phyloP scores from a whole-genome alignment of 2,113 vertebrate species.

The Craseonycteris thonglongyai region DNA sequence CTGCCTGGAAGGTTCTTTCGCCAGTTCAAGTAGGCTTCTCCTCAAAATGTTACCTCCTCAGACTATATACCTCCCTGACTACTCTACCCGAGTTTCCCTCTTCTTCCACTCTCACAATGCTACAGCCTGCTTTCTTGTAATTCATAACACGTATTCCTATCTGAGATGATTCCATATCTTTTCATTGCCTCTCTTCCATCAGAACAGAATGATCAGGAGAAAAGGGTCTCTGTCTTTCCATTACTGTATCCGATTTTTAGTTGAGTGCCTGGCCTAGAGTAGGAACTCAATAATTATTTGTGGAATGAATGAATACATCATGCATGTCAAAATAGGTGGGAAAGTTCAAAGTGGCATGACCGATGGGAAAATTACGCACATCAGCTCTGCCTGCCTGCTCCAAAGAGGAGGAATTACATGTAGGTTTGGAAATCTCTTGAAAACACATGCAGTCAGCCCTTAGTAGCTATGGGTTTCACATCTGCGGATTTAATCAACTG shows the following conservation, averaged over 20 bases:
- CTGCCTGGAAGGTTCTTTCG: background rate
- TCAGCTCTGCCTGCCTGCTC: background rate
- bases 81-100: background rate
- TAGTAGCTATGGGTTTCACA: background rate
- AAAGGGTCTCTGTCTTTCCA: background rate
- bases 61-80: background rate
- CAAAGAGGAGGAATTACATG: background rate
- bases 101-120: background rate
- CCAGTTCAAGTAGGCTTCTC: background rate
- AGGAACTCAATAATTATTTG: background rate
- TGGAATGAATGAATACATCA: background rate
- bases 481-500: background rate
- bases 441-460: background rate
- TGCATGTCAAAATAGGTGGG: background rate
- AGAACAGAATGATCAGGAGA: background rate
- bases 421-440: background rate
- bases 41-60: background rate
- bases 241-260: background rate
- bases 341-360: background rate
- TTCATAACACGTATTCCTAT: background rate
- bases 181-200: background rate
- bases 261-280: fast-evolving
- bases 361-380: background rate
- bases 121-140: background rate
- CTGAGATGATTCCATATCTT: background rate